Conservation (phyloP, 2,797 vertebrate genomes). For the Toxotes lorentzi region DNA sequence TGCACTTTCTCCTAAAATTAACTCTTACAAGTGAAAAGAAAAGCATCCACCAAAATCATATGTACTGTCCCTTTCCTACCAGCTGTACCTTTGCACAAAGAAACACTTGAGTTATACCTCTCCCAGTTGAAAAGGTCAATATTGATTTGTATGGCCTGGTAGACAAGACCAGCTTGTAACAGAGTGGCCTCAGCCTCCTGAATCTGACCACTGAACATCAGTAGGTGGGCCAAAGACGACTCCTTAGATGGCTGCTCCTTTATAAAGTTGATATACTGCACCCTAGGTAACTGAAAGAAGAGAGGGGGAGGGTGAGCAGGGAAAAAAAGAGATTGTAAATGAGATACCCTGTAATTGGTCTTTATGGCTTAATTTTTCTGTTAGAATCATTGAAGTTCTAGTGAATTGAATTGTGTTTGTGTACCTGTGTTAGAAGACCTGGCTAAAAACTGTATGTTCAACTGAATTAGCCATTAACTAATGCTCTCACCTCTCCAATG, state of each 20-base stretch:
- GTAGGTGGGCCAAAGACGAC: slow-evolving; percentile 91
- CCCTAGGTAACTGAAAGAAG: slow-evolving; percentile 89
- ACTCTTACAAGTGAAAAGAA: neutral
- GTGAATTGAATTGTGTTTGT: neutral
- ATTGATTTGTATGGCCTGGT: slow-evolving; percentile 95
- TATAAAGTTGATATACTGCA: slow-evolving; percentile 94
- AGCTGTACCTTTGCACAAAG: slow-evolving; percentile 6
- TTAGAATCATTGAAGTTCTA: slow-evolving; percentile 5
- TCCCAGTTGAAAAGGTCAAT: slow-evolving; percentile 97
- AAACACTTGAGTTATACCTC: slow-evolving; percentile 84
- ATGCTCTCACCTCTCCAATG: slow-evolving; percentile 90
- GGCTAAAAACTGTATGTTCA: neutral
- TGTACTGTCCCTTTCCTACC: neutral
- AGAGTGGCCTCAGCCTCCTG: slow-evolving; percentile 94
- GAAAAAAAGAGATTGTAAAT: neutral
- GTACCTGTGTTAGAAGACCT: neutral
- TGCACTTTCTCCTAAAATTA: slow-evolving; percentile 17
- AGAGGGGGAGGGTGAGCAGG: neutral
- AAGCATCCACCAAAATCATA: neutral
- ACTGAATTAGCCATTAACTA: neutral
- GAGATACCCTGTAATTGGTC: neutral
- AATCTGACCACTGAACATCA: slow-evolving; percentile 93
- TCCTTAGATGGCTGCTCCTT: slow-evolving; percentile 95
- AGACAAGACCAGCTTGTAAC: slow-evolving; percentile 92
- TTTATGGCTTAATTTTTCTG: neutral